These are phyloP conservation scores for Apis florea DNA, from an alignment of 1,140 invertebrate species.

Conservation along the genomic window DNA sequence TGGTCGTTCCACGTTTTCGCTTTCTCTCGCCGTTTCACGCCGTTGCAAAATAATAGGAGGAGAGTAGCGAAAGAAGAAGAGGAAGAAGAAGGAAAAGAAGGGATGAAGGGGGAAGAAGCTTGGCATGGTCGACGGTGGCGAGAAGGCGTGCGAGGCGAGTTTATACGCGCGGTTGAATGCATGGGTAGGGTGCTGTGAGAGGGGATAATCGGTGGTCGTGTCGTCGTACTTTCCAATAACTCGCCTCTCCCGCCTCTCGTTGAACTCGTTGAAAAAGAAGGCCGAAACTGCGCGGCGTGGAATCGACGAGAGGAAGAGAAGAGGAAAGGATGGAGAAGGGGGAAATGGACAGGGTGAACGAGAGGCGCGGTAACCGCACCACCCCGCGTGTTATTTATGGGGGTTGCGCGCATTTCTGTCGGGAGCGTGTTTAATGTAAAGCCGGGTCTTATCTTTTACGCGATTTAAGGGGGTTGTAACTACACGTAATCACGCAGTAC, in stretches of 20 bases:
- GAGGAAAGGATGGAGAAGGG: background rate
- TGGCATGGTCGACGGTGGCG: background rate
- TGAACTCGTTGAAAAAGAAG: slow-evolving; percentile 11
- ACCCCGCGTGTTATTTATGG: slow-evolving; percentile 56
- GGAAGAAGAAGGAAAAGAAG: too few relatives aligned
- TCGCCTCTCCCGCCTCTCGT: slow-evolving; percentile 4
- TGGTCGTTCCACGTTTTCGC: background rate
- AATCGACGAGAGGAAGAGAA: background rate
- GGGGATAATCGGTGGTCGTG: slow-evolving; percentile 24
- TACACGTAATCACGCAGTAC: slow-evolving; percentile 68
- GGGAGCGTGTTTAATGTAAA: slow-evolving; percentile 64
- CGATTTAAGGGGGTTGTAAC: slow-evolving; percentile 68
- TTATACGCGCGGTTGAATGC: background rate
- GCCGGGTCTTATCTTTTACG: slow-evolving; percentile 66
- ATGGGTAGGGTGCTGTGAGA: slow-evolving; percentile 26
- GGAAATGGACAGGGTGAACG: slow-evolving; percentile 6
- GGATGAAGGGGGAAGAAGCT: too few relatives aligned
- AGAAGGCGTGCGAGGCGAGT: background rate
- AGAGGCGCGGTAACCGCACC: background rate
- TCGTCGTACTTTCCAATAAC: slow-evolving; percentile 19
- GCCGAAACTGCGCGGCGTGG: background rate
- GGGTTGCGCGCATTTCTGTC: slow-evolving; percentile 59
- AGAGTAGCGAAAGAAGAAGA: background rate
- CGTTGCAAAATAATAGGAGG: background rate
- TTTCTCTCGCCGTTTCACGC: too few relatives aligned